These are phyloP conservation scores for Oncorhynchus gorbuscha DNA, from an alignment of 2,113 vertebrate genomes.

Conservation along the genomic window DNA sequence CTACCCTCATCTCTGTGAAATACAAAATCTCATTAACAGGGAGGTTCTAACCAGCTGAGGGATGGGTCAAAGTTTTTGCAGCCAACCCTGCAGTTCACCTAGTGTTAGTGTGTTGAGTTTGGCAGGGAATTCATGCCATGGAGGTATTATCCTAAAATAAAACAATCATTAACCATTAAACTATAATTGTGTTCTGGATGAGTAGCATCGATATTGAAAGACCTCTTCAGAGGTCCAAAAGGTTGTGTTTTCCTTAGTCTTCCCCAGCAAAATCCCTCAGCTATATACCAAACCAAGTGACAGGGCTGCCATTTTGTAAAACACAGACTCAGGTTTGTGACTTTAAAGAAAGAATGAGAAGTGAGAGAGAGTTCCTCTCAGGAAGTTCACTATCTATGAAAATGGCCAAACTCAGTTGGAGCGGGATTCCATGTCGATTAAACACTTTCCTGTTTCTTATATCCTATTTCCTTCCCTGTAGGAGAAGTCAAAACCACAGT, in stretches of 20 bases:
- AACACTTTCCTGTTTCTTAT: slow-evolving; percentile 14
- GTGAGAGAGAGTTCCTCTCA: not conserved
- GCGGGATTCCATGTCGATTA: not conserved
- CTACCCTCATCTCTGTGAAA: not conserved
- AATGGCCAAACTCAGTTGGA: not conserved
- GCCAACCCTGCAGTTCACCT: not conserved
- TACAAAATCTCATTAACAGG: slow-evolving; percentile 38
- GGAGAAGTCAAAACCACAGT: slow-evolving; percentile 82
- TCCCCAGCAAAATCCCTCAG: too few relatives aligned
- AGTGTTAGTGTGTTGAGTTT: slow-evolving; percentile 2
- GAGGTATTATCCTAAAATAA: not conserved
- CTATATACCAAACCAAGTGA: too few relatives aligned
- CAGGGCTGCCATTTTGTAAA: too few relatives aligned
- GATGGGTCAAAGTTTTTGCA: slow-evolving; percentile 21
- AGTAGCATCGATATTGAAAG: slow-evolving; percentile 17
- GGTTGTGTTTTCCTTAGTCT: not conserved
- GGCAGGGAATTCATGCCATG: not conserved
- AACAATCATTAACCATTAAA: slow-evolving; percentile 10
- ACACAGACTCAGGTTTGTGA: too few relatives aligned
- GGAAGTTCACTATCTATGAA: not conserved
- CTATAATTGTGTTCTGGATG: slow-evolving; percentile 28
- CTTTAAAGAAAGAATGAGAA: too few relatives aligned
- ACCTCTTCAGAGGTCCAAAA: not conserved
- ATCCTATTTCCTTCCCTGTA: slow-evolving; percentile 39
- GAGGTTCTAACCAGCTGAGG: not conserved